Percentiles rank a stretch among this genome's conserved stretches.
Conservation (phyloP, 2,888 invertebrate species). For the Hemithea aestivaria region DNA sequence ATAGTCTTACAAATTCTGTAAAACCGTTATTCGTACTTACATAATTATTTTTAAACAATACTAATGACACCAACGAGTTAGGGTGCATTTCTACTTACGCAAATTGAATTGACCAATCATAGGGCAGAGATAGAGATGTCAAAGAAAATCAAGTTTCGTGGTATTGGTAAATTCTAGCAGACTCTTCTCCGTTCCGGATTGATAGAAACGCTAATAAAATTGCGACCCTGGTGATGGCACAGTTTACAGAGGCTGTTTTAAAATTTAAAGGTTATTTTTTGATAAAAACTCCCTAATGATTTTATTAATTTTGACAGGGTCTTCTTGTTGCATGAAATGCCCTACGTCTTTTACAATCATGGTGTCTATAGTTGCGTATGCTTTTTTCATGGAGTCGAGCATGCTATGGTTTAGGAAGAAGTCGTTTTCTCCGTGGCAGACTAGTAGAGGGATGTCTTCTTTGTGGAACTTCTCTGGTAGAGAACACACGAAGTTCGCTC, state of each 20-base stretch:
- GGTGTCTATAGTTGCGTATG: conserved; percentile 62
- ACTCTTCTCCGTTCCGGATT: too few relatives aligned
- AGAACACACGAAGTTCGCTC: conserved; percentile 59
- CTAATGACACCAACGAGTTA: too few relatives aligned
- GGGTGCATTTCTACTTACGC: too few relatives aligned
- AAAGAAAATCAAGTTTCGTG: too few relatives aligned
- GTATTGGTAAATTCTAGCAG: too few relatives aligned
- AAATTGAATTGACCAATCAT: too few relatives aligned
- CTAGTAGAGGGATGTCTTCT: conserved; percentile 61
- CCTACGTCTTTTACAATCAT: conserved; percentile 60
- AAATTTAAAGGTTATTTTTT: conserved; percentile 46
- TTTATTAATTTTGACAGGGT: conserved; percentile 71
- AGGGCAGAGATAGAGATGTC: too few relatives aligned
- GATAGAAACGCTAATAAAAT: background rate
- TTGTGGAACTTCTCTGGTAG: conserved; percentile 41
- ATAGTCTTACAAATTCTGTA: too few relatives aligned
- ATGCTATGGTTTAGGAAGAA: conserved; percentile 43
- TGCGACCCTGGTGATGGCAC: too few relatives aligned
- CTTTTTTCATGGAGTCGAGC: conserved; percentile 52
- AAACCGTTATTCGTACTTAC: too few relatives aligned
- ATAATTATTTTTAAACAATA: too few relatives aligned
- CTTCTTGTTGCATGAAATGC: conserved; percentile 79
- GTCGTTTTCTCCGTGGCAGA: conserved; percentile 68
- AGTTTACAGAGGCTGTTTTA: conserved; percentile 1
- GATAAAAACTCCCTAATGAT: conserved; percentile 67